These are phyloP conservation scores for Chymomyza caudatula DNA, from an alignment of 2,888 invertebrate species.

Conservation along the genomic window DNA sequence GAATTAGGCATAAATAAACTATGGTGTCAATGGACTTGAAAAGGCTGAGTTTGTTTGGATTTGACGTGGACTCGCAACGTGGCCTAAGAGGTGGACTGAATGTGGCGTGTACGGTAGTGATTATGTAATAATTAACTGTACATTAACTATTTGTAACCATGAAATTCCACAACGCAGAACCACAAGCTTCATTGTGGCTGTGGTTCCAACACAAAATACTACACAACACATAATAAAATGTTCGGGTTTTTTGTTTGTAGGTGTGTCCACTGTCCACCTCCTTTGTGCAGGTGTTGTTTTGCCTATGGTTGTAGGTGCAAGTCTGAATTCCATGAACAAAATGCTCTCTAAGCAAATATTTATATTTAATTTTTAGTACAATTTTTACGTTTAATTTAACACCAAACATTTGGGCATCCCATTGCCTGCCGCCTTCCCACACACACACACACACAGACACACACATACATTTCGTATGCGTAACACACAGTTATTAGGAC, in stretches of 20 bases:
- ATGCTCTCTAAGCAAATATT: constrained; percentile 46
- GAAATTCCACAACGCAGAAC: constrained; percentile 49
- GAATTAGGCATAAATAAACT: constrained; percentile 6
- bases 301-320: neutral
- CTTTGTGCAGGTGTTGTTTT: neutral
- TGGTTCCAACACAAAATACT: neutral
- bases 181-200: neutral
- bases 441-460: neutral
- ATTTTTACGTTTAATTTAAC: constrained; percentile 62
- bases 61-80: neutral
- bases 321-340: constrained; percentile 10
- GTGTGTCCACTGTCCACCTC: neutral
- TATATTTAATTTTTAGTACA: constrained; percentile 51
- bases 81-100: constrained; percentile 2
- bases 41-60: constrained; percentile 8
- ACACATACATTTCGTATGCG: constrained; percentile 45
- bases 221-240: constrained; percentile 3
- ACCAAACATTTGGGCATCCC: constrained; percentile 28
- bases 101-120: constrained; percentile 54
- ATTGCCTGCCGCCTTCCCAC: no score
- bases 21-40: constrained; percentile 52
- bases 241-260: neutral
- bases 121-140: constrained; percentile 72
- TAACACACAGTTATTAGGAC: constrained; percentile 35
- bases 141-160: constrained; percentile 73